phyloP scores from a whole-genome alignment of 2,888 invertebrate genomes.

The Rhyacophila evoluta region DNA sequence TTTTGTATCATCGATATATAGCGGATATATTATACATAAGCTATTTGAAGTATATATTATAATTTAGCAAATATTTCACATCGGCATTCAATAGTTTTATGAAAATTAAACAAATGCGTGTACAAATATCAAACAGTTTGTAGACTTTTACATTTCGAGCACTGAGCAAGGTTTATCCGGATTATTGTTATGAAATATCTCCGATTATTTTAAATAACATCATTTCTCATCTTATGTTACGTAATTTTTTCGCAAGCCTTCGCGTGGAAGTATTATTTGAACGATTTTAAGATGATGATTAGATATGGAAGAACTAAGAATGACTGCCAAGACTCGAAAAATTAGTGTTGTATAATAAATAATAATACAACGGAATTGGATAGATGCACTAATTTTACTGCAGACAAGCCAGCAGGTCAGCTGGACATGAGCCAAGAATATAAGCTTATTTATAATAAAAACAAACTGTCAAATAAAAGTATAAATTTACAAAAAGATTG shows the following conservation, averaged over 20 bases:
- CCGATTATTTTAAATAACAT: no score
- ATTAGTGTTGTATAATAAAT: background rate
- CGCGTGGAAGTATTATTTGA: background rate
- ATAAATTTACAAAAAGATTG: no score
- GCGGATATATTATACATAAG: no score
- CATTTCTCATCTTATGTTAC: no score
- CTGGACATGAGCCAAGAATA: background rate
- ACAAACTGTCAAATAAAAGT: background rate
- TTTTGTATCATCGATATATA: no score
- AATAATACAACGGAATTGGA: background rate
- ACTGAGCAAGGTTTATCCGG: background rate
- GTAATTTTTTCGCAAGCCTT: background rate
- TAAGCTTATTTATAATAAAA: background rate
- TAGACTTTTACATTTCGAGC: background rate
- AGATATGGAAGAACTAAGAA: background rate
- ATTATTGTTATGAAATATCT: background rate
- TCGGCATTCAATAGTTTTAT: background rate
- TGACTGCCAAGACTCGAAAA: background rate
- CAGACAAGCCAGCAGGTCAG: background rate
- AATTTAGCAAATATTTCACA: no score
- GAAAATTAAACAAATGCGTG: background rate
- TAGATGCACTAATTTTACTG: background rate
- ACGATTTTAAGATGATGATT: background rate
- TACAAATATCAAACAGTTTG: background rate
- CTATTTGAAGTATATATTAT: no score